A percentile compares a stretch with the other conserved stretches of the same genome.
These are phyloP conservation scores for Acleris literana DNA, from an alignment of 2,888 invertebrate genomes.

Conservation along the genomic window DNA sequence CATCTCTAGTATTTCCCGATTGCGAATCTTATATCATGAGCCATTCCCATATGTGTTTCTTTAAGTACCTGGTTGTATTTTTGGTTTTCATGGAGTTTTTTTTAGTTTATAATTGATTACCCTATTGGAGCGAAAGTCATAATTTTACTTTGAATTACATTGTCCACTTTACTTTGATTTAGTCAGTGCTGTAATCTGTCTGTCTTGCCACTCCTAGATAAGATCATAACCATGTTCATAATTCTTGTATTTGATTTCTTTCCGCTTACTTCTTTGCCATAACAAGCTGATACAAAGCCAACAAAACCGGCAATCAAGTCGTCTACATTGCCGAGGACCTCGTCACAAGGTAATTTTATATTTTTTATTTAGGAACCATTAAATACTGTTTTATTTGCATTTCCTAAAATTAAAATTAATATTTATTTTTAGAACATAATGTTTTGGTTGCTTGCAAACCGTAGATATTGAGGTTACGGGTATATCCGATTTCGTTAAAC, in stretches of 20 bases:
- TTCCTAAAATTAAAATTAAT: too few relatives aligned
- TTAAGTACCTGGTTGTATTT: constrained; percentile 27
- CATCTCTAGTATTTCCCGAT: constrained; percentile 1
- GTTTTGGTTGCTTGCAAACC: neutral
- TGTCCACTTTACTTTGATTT: constrained; percentile 25
- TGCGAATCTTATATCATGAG: constrained; percentile 6
- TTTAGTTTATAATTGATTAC: constrained; percentile 1
- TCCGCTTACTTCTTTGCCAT: constrained; percentile 83
- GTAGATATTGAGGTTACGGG: too few relatives aligned
- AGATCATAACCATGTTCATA: constrained; percentile 64
- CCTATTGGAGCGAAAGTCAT: constrained; percentile 11
- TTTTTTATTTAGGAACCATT: constrained; percentile 43
- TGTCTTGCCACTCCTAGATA: constrained; percentile 66
- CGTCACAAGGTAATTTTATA: constrained; percentile 93
- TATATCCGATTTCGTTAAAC: neutral
- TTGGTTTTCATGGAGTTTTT: constrained; percentile 26
- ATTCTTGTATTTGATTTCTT: constrained; percentile 82
- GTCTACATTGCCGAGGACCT: constrained; percentile 96
- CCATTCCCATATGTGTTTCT: constrained; percentile 27
- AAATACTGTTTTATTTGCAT: neutral
- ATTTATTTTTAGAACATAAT: too few relatives aligned
- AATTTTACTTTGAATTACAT: constrained; percentile 15
- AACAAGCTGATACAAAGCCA: constrained; percentile 95
- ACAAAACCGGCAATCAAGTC: constrained; percentile 98
- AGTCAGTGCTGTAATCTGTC: constrained; percentile 42